A percentile compares a stretch with the other conserved stretches of the same genome.
Conservation (phyloP, 2,113 vertebrate genomes). For the Barbus barbus region DNA sequence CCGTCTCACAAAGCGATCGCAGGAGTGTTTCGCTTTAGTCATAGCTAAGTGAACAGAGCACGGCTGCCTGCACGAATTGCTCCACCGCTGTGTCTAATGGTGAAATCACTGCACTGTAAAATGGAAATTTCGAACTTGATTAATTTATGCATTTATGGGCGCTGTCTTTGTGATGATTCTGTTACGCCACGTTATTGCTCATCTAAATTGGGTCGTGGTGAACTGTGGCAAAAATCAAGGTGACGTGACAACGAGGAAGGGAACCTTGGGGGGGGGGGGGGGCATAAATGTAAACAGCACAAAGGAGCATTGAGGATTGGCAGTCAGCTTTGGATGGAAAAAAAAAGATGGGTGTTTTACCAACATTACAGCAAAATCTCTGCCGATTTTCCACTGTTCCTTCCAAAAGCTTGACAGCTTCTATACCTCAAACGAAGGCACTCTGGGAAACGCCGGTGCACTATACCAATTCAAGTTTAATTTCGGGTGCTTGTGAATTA, state of each 20-base stretch:
- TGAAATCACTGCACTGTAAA: constrained; percentile 80
- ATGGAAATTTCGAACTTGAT: constrained; percentile 82
- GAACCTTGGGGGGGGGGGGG: constrained; percentile 48
- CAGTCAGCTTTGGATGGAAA: not conserved
- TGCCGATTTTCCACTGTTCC: not conserved
- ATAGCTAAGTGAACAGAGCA: constrained; percentile 77
- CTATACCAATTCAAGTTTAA: not conserved
- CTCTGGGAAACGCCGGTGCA: not conserved
- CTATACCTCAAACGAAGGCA: not conserved
- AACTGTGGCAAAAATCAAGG: constrained; percentile 57
- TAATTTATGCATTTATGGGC: constrained; percentile 81
- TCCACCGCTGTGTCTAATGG: constrained; percentile 76
- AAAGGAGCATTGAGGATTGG: not conserved
- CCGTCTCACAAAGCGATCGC: constrained; percentile 62
- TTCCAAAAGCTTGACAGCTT: constrained; percentile 15
- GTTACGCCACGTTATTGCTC: constrained; percentile 64
- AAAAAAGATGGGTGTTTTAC: not conserved
- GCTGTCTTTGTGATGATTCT: constrained; percentile 67
- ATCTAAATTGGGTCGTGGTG: constrained; percentile 64
- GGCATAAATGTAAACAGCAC: constrained; percentile 36
- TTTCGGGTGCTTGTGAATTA: not conserved
- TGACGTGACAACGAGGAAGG: constrained; percentile 42
- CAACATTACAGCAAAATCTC: not conserved
- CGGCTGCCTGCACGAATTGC: constrained; percentile 68
- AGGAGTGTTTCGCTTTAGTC: constrained; percentile 71